A percentile compares a stretch with the other conserved stretches of the same genome.
These are phyloP conservation scores for Lasioglossum marginatum DNA, from an alignment of 2,888 invertebrate genomes.

Conservation along the genomic window DNA sequence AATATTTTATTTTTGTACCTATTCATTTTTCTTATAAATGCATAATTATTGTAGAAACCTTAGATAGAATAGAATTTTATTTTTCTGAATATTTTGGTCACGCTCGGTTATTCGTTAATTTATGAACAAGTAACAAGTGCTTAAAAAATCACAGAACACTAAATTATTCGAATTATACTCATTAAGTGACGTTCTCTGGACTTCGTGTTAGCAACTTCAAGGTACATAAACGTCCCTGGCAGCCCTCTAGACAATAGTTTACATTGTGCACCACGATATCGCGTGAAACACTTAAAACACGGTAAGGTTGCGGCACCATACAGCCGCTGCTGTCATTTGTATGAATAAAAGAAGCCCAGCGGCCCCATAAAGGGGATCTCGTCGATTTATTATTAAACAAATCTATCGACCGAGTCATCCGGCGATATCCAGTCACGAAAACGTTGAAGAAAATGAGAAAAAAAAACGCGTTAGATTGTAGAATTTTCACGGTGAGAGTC, in stretches of 20 bases:
- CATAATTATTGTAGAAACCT: too few relatives aligned
- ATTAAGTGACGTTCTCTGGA: neutral
- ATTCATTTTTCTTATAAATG: too few relatives aligned
- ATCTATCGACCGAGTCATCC: neutral
- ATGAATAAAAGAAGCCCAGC: neutral
- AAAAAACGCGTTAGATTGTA: neutral
- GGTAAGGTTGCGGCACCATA: neutral
- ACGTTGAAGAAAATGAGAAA: neutral
- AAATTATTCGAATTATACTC: neutral
- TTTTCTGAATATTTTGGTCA: too few relatives aligned
- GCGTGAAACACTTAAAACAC: neutral
- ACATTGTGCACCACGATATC: neutral
- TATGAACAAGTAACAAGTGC: too few relatives aligned
- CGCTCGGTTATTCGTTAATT: too few relatives aligned
- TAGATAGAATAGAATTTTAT: too few relatives aligned
- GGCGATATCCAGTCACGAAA: neutral
- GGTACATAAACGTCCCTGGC: neutral
- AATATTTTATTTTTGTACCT: too few relatives aligned
- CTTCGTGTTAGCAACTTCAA: neutral
- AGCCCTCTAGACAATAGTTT: neutral
- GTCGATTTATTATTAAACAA: constrained; percentile 1
- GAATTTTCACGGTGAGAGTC: neutral
- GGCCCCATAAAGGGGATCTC: neutral
- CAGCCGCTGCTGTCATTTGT: neutral
- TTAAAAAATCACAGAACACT: too few relatives aligned